Base-by-base conservation (phyloP, 2,797 vertebrate species). In the Gymnoscopelus braueri region DNA sequence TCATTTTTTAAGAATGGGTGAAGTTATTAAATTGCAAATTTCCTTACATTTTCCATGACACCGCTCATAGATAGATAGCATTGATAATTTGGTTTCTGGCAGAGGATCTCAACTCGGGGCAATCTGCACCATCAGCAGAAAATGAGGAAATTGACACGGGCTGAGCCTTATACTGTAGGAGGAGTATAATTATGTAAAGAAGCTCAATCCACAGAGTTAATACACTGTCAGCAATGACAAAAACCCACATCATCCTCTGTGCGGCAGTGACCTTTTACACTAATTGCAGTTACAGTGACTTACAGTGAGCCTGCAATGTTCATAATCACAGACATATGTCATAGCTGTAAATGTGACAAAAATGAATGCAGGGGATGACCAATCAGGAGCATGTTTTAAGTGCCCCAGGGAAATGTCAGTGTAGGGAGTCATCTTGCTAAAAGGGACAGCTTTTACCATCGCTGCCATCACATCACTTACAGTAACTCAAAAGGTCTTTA, bases 251-350 rank as follows among this genome's bases (percentile, higher is more conserved):
- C 78, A 71, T 1, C 74, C 77, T 64, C 55, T 39, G 49, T 60
- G 67, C 66, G 19, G 4, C 1, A 1, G 35, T 86, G 87, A 92
- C 88, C 88, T 91, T 92, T 88, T 71, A 74, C 66, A 65, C 84
- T 89, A 88, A 90, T 89, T 90, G 87, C 86, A 88, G 86, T 87
- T 82, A 81, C 62, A 24, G 65, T 85, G 88, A 91, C 81, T 86
- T 87, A 89, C 79, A 72, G 74, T 78, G 69, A 77, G 69, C 75
- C 39, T 13, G 74, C 71, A 19, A 62, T 72, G 78, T 83, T 80
- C 81, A 77, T 86, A 83, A 87, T 86, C 77, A 81, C 35, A 47
- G 65, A 50, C 76, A 71, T 83, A 74, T 80, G 84, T 84, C 86
- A 71, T 51, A 65, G 85, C 79, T 76, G 81, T 89, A 82, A 88